These are phyloP conservation scores for Lasioglossum villosulum DNA, from an alignment of 2,888 invertebrate species.

Conservation along the genomic window DNA sequence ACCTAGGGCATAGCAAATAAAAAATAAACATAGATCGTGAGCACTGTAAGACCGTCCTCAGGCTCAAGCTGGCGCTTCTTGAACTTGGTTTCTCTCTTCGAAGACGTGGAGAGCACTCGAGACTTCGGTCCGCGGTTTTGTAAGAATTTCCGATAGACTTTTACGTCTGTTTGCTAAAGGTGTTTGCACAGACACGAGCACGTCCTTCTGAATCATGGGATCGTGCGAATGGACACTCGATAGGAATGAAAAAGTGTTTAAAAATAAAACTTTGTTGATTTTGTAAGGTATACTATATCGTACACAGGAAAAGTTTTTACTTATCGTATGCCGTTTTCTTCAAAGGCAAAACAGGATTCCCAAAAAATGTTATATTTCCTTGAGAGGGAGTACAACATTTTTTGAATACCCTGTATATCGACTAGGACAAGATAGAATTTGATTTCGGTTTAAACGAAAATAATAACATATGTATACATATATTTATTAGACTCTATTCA, in stretches of 20 bases:
- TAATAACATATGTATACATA: too few relatives aligned
- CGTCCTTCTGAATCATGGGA: background rate
- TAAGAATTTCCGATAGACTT: constrained; percentile 27
- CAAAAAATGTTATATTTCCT: too few relatives aligned
- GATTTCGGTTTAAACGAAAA: too few relatives aligned
- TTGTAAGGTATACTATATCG: constrained; percentile 5
- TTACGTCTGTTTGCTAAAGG: constrained; percentile 18
- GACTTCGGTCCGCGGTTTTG: constrained; percentile 4
- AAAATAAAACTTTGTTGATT: constrained; percentile 8
- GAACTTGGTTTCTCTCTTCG: constrained; percentile 34
- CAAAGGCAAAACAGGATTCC: too few relatives aligned
- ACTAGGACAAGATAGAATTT: too few relatives aligned
- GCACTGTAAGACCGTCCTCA: constrained; percentile 7
- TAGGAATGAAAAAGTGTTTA: background rate
- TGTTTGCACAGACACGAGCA: constrained; percentile 22
- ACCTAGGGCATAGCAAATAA: background rate
- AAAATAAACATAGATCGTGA: background rate
- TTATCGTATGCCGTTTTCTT: too few relatives aligned
- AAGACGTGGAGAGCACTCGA: constrained; percentile 22
- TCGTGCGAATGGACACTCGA: constrained; percentile 2
- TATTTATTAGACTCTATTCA: too few relatives aligned
- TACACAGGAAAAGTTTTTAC: background rate
- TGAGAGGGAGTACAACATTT: too few relatives aligned
- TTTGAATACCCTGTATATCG: too few relatives aligned
- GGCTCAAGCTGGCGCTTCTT: constrained; percentile 24